These are phyloP conservation scores for Aporophyla nigra DNA, from an alignment of 2,888 invertebrate species.

Conservation along the genomic window DNA sequence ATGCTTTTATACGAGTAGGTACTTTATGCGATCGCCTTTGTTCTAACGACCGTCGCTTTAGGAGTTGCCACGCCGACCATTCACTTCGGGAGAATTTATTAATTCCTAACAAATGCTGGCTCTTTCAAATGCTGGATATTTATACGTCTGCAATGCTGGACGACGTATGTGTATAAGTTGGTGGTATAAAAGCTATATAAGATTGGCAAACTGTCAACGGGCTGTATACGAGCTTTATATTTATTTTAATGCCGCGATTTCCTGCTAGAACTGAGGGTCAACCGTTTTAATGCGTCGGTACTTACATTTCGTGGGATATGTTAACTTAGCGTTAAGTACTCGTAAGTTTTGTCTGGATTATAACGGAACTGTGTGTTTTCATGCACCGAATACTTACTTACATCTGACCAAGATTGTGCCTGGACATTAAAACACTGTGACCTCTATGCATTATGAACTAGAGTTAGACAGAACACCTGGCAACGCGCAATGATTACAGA, in stretches of 20 bases:
- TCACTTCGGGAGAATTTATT: constrained; percentile 57
- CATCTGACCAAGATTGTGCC: neutral
- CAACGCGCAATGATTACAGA: too few species aligned
- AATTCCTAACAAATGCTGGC: constrained; percentile 55
- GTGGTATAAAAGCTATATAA: constrained; percentile 44
- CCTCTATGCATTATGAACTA: too few species aligned
- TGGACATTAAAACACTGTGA: too few species aligned
- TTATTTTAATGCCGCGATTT: constrained; percentile 47
- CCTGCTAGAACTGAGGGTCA: constrained; percentile 10
- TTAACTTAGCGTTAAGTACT: neutral
- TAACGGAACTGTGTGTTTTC: neutral
- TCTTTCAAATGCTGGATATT: constrained; percentile 42
- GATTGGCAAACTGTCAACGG: constrained; percentile 59
- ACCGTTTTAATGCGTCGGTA: constrained; percentile 21
- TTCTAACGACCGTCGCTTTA: constrained; percentile 54
- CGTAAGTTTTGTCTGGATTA: neutral
- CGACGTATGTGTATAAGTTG: constrained; percentile 17
- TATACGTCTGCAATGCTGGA: constrained; percentile 57
- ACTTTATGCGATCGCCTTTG: constrained; percentile 46
- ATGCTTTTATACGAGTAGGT: constrained; percentile 51
- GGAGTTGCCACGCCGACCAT: constrained; percentile 40
- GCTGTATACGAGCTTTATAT: constrained; percentile 33
- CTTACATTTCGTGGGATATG: constrained; percentile 7
- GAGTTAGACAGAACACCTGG: too few species aligned
- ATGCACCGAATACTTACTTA: neutral